phyloP scores from a whole-genome alignment of 2,113 vertebrate species.

The Paedocypris sp. region DNA sequence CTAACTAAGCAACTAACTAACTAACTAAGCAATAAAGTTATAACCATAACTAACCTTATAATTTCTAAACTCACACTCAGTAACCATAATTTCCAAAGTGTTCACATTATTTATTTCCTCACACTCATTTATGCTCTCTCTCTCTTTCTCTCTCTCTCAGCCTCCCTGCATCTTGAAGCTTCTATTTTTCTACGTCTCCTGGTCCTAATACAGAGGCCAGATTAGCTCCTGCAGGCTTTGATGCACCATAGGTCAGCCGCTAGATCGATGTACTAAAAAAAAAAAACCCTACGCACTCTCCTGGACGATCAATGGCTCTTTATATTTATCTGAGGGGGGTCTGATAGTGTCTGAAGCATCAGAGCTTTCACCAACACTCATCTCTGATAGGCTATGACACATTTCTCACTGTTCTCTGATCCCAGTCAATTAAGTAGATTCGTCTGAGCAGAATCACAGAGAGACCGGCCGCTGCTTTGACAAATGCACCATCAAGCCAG shows the following conservation, averaged over 20 bases:
- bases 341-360: conserved; percentile 69
- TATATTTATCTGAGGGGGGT: conserved; percentile 80
- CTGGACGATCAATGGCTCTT: conserved; percentile 76
- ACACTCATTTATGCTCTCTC: conserved; percentile 31
- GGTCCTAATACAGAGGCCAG: conserved; percentile 83
- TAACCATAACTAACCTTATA: too few relatives aligned
- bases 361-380: conserved; percentile 64
- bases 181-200: conserved; percentile 36
- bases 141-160: conserved; percentile 9
- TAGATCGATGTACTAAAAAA: conserved; percentile 71
- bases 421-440: conserved; percentile 22
- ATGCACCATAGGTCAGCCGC: conserved; percentile 80
- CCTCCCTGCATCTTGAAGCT: background rate
- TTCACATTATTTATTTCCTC: conserved; percentile 47
- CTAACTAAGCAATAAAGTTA: too few relatives aligned
- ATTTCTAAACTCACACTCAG: too few relatives aligned
- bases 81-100: too few relatives aligned
- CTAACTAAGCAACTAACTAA: too few relatives aligned
- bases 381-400: conserved; percentile 64
- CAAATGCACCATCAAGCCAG: background rate
- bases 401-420: conserved; percentile 42
- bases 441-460: conserved; percentile 5
- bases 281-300: conserved; percentile 57
- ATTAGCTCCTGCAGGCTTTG: conserved; percentile 85
- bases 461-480: background rate